These are phyloP conservation scores for Virgularia gustaviana DNA, from an alignment of 92 coral and sea anemone species.

Conservation along the genomic window DNA sequence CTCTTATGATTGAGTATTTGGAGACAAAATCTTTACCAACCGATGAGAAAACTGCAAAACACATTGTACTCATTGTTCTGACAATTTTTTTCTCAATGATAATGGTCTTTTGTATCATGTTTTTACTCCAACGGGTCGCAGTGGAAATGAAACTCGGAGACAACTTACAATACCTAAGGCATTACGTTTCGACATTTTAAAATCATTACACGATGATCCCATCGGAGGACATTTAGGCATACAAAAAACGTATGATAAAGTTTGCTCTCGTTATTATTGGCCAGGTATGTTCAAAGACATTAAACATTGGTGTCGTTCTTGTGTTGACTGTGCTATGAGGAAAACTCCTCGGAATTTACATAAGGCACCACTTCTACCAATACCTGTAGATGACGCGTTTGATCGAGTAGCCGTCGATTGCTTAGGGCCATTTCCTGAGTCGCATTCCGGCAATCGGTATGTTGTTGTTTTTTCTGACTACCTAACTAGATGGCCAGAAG, in stretches of 20 bases:
- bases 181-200: constrained; percentile 45
- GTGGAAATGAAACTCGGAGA: neutral
- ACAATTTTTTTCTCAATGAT: constrained; percentile 8
- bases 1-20: constrained; percentile 36
- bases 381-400: constrained; percentile 49
- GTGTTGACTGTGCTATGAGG: constrained; percentile 54
- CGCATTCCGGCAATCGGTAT: constrained; percentile 54
- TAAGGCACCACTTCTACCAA: constrained; percentile 25
- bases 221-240: constrained; percentile 59
- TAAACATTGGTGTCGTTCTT: constrained; percentile 56
- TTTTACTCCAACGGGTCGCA: constrained; percentile 18
- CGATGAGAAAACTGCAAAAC: constrained; percentile 10
- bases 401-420: constrained; percentile 61
- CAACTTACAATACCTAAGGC: constrained; percentile 50
- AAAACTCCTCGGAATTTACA: constrained; percentile 42
- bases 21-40: constrained; percentile 36
- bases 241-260: constrained; percentile 54
- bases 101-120: constrained; percentile 4
- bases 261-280: constrained; percentile 51
- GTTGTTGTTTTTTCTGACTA: constrained; percentile 56
- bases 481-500: constrained; percentile 64
- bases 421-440: constrained; percentile 57
- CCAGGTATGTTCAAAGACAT: constrained; percentile 56
- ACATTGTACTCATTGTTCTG: neutral
- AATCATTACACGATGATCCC: constrained; percentile 52